Base-by-base conservation (phyloP, 2,888 invertebrate species). In the Onchidella celtica region DNA sequence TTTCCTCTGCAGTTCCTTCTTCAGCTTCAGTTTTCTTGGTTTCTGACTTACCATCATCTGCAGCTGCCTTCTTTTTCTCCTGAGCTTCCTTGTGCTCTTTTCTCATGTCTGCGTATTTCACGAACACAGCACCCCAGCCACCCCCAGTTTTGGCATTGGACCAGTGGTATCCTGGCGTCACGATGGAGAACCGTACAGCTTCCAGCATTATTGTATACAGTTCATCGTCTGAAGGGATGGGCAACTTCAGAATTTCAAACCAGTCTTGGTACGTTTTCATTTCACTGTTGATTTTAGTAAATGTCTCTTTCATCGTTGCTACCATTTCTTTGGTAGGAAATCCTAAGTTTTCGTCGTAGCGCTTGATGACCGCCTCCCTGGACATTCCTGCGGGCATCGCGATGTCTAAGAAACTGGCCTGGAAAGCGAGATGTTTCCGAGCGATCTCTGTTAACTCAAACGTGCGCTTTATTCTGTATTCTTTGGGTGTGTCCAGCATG, bases 241-340 rank as follows among this genome's bases (percentile, higher is more conserved):
- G 85, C 55, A 91, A 79, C 66, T 88, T 88, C 79, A 91, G 73
- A 0, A 91, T 90, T 85, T 89, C 87, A 79, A 88, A 91, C 90
- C 90, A 91, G 77, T 89, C 89, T 9, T 83, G 82, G 78, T 89
- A 91, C 17, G 88, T 87, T 27, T 88, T 86, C 87, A 90, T 88
- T 27, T 81, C 47, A 47, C 87, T 85, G 34, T 87, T 84, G 66
- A 91, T 89, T 6, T 83, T 84, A 2, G 86, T 82, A 34, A 87
- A 85, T 1, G 89, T 88, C 0, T 82, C 86, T 38, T 91, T 90
- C 90, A 91, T 90, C 78, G 87, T 76, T 72, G 82, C 82, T 0
- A 90, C 89, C 90, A 90, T 90, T 0, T 87, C 87, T 2, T 83
- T 75, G 2, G 89, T 90, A 0, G 91, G 91, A 57, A 90, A 90